A percentile compares a stretch with the other conserved stretches of the same genome.
Conservation (phyloP, 2,113 vertebrate species). For the Syngnathus typhle region DNA sequence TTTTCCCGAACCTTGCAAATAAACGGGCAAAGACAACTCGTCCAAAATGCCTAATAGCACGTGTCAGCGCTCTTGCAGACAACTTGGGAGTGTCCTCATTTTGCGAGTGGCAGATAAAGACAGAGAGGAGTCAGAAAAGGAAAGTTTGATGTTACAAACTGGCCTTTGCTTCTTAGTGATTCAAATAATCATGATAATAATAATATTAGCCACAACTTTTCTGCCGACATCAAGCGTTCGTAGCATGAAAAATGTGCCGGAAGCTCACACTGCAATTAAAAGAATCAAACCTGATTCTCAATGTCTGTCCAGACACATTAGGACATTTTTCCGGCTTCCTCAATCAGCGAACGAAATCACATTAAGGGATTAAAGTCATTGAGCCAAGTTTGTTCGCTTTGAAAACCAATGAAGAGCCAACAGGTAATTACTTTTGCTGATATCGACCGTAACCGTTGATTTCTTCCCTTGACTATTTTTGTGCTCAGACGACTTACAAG, state of each 20-base stretch:
- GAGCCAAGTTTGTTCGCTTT: constrained; percentile 86
- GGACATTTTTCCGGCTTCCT: constrained; percentile 83
- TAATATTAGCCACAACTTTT: background rate
- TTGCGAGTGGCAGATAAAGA: constrained; percentile 59
- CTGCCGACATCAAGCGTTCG: constrained; percentile 18
- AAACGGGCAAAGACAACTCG: constrained; percentile 65
- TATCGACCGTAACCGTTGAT: constrained; percentile 90
- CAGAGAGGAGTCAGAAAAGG: constrained; percentile 35
- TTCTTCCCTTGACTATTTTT: constrained; percentile 64
- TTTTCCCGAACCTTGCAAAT: constrained; percentile 69
- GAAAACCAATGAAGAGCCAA: constrained; percentile 88
- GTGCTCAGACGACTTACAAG: background rate
- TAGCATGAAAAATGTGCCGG: constrained; percentile 30
- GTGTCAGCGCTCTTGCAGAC: constrained; percentile 58
- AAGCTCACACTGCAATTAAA: constrained; percentile 91
- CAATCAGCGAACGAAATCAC: constrained; percentile 87
- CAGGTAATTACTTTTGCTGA: constrained; percentile 96
- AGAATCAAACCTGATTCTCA: constrained; percentile 92
- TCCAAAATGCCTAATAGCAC: constrained; percentile 58
- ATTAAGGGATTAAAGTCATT: constrained; percentile 99
- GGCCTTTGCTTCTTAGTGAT: background rate
- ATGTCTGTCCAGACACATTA: constrained; percentile 96
- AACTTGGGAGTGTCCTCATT: constrained; percentile 50
- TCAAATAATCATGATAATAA: background rate
- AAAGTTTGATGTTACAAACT: background rate